Evolutionary conservation across 2,797 vertebrate species (phyloP).

Genomic region (Peromyscus aztecus): DNA sequence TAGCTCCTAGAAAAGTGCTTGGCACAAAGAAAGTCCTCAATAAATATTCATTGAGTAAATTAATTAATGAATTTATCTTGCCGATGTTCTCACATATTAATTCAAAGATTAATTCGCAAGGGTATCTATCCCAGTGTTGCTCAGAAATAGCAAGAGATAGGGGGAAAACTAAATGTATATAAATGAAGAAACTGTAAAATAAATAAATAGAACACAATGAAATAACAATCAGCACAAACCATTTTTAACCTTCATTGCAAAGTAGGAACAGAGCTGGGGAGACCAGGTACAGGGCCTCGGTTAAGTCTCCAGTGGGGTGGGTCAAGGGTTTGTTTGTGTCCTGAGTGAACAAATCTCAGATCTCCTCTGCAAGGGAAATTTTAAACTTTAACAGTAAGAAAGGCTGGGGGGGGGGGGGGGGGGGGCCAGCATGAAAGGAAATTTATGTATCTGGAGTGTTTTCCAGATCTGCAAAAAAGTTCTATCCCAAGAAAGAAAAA

Average conservation of each 20-base stretch:
- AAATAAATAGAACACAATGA: background rate
- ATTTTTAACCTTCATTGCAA: background rate
- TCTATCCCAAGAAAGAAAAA: background rate
- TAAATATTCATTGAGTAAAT: constrained; percentile 75
- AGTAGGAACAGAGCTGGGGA: background rate
- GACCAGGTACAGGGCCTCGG: background rate
- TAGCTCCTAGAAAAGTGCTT: constrained; percentile 66
- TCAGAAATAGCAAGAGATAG: constrained; percentile 16
- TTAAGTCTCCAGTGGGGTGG: background rate
- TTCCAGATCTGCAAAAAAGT: constrained; percentile 3
- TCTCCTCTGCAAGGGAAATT: background rate
- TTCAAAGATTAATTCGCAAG: constrained; percentile 50
- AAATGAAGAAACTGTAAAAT: constrained; percentile 3
- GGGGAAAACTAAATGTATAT: background rate
- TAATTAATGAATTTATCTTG: constrained; percentile 69
- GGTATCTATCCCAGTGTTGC: constrained; percentile 17
- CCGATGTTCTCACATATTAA: background rate
- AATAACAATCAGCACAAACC: background rate
- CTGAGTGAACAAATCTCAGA: background rate
- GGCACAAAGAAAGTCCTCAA: constrained; percentile 14
- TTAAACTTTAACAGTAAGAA: background rate
- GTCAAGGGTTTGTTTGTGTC: background rate
- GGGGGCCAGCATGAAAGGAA: background rate
- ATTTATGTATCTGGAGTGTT: background rate
- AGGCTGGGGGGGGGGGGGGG: background rate